These are phyloP conservation scores for Oreocharis arfaki DNA, from an alignment of 2,113 vertebrate species.

Conservation along the genomic window DNA sequence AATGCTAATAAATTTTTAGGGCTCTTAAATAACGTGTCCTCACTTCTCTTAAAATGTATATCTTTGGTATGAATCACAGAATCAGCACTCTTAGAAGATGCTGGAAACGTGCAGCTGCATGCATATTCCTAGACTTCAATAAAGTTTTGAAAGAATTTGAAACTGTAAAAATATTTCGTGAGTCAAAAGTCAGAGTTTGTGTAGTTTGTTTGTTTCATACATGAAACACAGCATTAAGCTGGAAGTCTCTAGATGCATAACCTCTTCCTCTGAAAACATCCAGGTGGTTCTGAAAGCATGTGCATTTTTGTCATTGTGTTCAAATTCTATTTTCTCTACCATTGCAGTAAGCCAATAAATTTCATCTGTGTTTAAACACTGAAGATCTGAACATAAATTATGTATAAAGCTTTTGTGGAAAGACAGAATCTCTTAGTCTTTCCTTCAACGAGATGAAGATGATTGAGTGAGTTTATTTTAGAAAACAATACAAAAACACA, in stretches of 20 bases:
- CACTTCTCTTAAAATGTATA: neutral
- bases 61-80: neutral
- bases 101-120: neutral
- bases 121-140: neutral
- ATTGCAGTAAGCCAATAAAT: neutral
- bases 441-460: neutral
- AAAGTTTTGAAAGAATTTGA: neutral
- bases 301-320: neutral
- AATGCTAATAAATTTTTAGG: neutral
- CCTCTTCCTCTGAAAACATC: neutral
- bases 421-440: neutral
- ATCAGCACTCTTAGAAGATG: neutral
- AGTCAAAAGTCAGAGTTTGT: neutral
- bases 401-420: neutral
- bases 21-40: neutral
- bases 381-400: neutral
- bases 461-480: neutral
- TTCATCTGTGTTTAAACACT: neutral
- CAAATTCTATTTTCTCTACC: neutral
- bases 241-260: neutral
- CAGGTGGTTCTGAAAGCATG: neutral
- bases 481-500: neutral
- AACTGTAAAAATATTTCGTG: neutral
- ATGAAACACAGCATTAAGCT: accelerated
- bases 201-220: accelerated